Percentiles rank a stretch among this genome's conserved stretches.
These are phyloP conservation scores for Dinothrombium tinctorium DNA, from an alignment of 1,140 invertebrate species.

Conservation along the genomic window DNA sequence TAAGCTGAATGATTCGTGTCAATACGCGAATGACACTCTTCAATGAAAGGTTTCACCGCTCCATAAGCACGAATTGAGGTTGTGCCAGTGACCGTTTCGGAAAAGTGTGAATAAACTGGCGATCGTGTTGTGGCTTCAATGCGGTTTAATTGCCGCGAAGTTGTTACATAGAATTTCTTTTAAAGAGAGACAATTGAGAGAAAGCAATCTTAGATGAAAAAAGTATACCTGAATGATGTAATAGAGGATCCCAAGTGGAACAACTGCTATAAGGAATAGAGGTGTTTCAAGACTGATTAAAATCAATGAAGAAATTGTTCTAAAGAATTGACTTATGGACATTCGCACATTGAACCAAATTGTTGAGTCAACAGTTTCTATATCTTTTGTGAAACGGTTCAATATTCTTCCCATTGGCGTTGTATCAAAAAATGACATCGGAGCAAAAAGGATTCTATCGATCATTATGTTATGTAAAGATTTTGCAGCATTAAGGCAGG, in stretches of 20 bases:
- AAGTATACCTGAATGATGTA: background rate
- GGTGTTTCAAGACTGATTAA: conserved; percentile 36
- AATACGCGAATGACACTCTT: conserved; percentile 21
- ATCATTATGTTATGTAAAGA: conserved; percentile 23
- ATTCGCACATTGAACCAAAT: conserved; percentile 26
- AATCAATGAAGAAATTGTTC: conserved; percentile 61
- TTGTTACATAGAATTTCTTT: conserved; percentile 22
- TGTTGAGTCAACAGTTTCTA: conserved; percentile 24
- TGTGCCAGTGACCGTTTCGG: conserved; percentile 22
- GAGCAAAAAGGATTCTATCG: conserved; percentile 31
- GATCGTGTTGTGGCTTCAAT: conserved; percentile 28
- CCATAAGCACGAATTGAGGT: conserved; percentile 21
- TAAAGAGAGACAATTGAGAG: background rate
- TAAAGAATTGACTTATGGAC: conserved; percentile 22
- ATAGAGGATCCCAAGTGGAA: conserved; percentile 64
- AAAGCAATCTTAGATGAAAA: background rate
- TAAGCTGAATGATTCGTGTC: conserved; percentile 64
- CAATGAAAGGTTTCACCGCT: conserved; percentile 18
- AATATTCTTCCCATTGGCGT: conserved; percentile 43
- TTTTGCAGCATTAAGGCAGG: conserved; percentile 5
- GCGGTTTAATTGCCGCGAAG: conserved; percentile 27
- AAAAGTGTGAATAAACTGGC: conserved; percentile 29
- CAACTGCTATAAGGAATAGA: conserved; percentile 49
- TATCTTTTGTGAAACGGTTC: conserved; percentile 33
- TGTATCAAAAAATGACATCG: conserved; percentile 37